A percentile compares a stretch with the other conserved stretches of the same genome.
Conservation (phyloP, 1,140 invertebrate species). For the Plectus sambesii region DNA sequence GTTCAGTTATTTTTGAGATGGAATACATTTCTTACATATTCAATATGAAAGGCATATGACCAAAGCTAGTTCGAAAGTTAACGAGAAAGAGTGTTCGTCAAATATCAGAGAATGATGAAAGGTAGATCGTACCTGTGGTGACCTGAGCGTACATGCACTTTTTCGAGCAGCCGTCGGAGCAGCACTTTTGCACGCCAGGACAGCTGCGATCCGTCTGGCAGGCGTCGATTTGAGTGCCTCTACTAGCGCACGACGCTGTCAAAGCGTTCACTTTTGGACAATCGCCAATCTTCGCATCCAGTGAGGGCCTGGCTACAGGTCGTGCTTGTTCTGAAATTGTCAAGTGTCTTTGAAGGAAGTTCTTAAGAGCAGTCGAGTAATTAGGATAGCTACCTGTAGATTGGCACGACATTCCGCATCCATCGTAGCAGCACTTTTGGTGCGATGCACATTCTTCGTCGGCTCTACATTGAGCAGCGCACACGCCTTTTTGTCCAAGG, state of each 20-base stretch:
- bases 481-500: not conserved
- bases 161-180: constrained; percentile 31
- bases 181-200: constrained; percentile 32
- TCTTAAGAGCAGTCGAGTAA: not conserved
- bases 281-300: constrained; percentile 18
- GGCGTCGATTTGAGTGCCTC: constrained; percentile 19
- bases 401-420: constrained; percentile 3
- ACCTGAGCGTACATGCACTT: constrained; percentile 29
- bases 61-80: too few species aligned
- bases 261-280: constrained; percentile 4
- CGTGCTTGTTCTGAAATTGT: too few species aligned
- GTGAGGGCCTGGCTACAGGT: too few species aligned
- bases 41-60: too few species aligned
- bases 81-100: too few species aligned
- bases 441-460: not conserved
- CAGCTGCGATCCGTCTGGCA: constrained; percentile 28
- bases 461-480: not conserved
- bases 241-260: too few species aligned
- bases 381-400: constrained; percentile 3
- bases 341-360: too few species aligned
- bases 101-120: too few species aligned
- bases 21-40: too few species aligned
- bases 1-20: too few species aligned
- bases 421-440: not conserved
- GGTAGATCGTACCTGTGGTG: too few species aligned